Base-by-base conservation (phyloP, 1,140 invertebrate genomes). In the Trachymyrmex cornetzi region DNA sequence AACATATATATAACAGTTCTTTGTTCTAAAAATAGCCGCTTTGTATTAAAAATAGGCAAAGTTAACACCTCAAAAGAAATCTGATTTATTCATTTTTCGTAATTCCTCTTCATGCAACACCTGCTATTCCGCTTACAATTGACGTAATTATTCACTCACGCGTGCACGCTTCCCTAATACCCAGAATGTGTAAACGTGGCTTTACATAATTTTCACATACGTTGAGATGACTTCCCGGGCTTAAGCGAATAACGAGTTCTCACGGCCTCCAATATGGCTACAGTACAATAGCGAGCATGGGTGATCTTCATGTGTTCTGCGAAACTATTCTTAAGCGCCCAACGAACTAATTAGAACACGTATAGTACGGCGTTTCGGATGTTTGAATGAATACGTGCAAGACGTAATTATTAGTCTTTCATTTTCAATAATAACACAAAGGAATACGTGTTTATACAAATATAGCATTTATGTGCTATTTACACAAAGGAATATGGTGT, bases 161-260 rank as follows among this genome's bases (percentile, higher is more conserved):
- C 66, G 72, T 59, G 79, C 69, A 89, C 81, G 87, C 75, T 84
- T 64, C 79, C 85, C 72, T 80, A 90, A 82, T 77, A 53, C 44
- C 38, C 50, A 30, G 24, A 69, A 48, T 44, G 74, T 87, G 82
- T 87, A 89, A 92, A 93, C 87, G 88, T 74, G 85, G 81, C 87
- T 94, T 94, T 94, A 93, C 92, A 93, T 93, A 94, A 94, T 93
- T 92, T 92, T 91, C 91, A 88, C 92, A 90, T 89, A 80, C 66
- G 74, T 71, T 50, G 77, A 50, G 55, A 55, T 59, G 71, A 82
- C 72, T 87, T 53, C 48, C 44, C 34, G 44, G 55, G 38, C 67
- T 84, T 85, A 87, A 38, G 55, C 57, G 55, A 79, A 53, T 86
- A 88, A 85, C 84, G 90, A 89, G 89, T 93, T 94, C 93, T 80